These are phyloP conservation scores for Oeneis ivallda DNA, from an alignment of 2,888 invertebrate genomes.

Conservation along the genomic window DNA sequence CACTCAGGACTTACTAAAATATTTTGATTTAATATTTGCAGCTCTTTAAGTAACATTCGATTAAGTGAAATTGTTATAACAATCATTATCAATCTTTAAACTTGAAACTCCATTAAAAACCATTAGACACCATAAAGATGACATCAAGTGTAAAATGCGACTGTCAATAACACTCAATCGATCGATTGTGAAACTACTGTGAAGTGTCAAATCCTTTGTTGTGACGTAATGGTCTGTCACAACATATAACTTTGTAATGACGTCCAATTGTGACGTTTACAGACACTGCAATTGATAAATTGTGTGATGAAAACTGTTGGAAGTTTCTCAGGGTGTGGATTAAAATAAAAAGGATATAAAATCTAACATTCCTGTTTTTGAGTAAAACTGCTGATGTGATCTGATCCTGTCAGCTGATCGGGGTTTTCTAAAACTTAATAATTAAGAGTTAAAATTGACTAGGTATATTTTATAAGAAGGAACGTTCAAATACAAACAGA, in stretches of 20 bases:
- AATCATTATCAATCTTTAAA: slow-evolving; percentile 38
- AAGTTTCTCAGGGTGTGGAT: slow-evolving; percentile 53
- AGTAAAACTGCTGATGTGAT: too few species aligned
- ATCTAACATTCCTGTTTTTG: too few species aligned
- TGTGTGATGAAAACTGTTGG: slow-evolving; percentile 61
- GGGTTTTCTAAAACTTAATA: too few species aligned
- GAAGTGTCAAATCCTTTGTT: slow-evolving; percentile 59
- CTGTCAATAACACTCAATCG: slow-evolving; percentile 63
- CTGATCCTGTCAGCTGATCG: too few species aligned
- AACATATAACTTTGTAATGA: slow-evolving; percentile 75
- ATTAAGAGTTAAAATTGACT: too few species aligned
- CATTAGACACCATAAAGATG: slow-evolving; percentile 62
- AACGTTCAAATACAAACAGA: too few species aligned
- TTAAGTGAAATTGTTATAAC: slow-evolving; percentile 23
- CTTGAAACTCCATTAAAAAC: slow-evolving; percentile 52
- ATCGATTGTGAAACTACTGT: slow-evolving; percentile 55
- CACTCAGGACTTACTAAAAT: too few species aligned
- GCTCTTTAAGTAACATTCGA: neutral
- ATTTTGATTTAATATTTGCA: too few species aligned
- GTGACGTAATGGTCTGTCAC: slow-evolving; percentile 75
- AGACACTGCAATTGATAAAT: slow-evolving; percentile 60
- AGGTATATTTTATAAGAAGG: too few species aligned
- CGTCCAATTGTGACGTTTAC: slow-evolving; percentile 54
- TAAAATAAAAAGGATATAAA: neutral
- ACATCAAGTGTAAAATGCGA: slow-evolving; percentile 69